A percentile compares a stretch with the other conserved stretches of the same genome.
Conservation (phyloP, 2,888 invertebrate species). For the Teinopalpus imperialis region DNA sequence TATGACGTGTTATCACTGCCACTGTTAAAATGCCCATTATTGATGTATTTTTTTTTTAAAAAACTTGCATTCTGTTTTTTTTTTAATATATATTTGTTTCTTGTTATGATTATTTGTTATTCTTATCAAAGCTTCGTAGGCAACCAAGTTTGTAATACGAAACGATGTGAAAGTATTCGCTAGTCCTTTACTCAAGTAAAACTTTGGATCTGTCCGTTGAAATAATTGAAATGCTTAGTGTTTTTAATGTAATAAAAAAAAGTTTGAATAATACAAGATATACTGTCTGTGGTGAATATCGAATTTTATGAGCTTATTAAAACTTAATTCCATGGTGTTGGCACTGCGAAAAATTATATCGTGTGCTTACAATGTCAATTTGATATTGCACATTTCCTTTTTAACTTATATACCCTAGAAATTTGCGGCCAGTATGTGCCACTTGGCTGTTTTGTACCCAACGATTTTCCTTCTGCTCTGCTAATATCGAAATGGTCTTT, state of each 20-base stretch:
- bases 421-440: not conserved
- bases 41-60: constrained; percentile 34
- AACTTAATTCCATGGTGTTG: constrained; percentile 69
- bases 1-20: constrained; percentile 51
- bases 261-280: constrained; percentile 52
- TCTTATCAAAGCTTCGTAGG: constrained; percentile 66
- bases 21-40: constrained; percentile 40
- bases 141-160: constrained; percentile 50
- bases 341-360: constrained; percentile 48
- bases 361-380: constrained; percentile 47
- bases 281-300: constrained; percentile 79
- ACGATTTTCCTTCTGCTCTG: constrained; percentile 7
- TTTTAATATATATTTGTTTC: constrained; percentile 57
- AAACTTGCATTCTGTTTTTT: constrained; percentile 54
- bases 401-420: not conserved
- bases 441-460: constrained; percentile 8
- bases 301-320: constrained; percentile 81
- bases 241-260: constrained; percentile 63
- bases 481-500: constrained; percentile 17
- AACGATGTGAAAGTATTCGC: constrained; percentile 48
- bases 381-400: constrained; percentile 58
- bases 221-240: constrained; percentile 47
- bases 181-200: constrained; percentile 71
- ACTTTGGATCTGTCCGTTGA: constrained; percentile 74
- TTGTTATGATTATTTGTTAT: constrained; percentile 62